These are phyloP conservation scores for Onychomys leucogaster DNA, from an alignment of 2,797 vertebrate species.

Conservation along the genomic window DNA sequence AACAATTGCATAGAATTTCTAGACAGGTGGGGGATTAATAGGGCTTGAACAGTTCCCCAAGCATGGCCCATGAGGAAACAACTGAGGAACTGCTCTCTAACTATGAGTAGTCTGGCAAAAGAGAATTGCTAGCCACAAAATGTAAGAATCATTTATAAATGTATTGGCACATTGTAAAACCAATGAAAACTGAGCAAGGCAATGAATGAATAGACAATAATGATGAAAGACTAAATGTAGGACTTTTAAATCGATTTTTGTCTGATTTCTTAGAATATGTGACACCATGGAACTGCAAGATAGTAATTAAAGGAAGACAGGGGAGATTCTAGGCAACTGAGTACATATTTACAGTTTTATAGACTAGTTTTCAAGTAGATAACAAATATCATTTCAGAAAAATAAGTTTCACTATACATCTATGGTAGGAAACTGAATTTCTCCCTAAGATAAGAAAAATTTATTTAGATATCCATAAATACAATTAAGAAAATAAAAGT, in stretches of 20 bases:
- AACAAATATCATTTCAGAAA: neutral
- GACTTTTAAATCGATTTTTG: neutral
- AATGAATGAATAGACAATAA: neutral
- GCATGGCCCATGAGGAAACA: neutral
- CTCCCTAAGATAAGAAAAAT: neutral
- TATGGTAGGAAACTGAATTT: conserved; percentile 17
- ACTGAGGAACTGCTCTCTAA: neutral
- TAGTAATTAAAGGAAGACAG: neutral
- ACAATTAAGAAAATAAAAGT: neutral
- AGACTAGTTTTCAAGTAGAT: conserved; percentile 48
- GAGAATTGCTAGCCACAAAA: neutral
- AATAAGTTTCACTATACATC: neutral
- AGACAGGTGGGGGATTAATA: neutral
- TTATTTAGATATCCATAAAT: neutral
- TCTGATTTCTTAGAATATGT: neutral
- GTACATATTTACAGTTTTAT: neutral
- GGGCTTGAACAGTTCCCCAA: neutral
- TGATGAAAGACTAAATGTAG: neutral
- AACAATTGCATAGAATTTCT: neutral
- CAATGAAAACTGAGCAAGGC: neutral
- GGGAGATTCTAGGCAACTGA: neutral
- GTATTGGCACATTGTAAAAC: neutral
- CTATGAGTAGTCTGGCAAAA: neutral
- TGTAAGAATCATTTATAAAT: neutral
- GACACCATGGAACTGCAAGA: neutral